Evolutionary conservation across 2,888 invertebrate genomes (phyloP).

Genomic region (Euspilapteryx auroguttella): DNA sequence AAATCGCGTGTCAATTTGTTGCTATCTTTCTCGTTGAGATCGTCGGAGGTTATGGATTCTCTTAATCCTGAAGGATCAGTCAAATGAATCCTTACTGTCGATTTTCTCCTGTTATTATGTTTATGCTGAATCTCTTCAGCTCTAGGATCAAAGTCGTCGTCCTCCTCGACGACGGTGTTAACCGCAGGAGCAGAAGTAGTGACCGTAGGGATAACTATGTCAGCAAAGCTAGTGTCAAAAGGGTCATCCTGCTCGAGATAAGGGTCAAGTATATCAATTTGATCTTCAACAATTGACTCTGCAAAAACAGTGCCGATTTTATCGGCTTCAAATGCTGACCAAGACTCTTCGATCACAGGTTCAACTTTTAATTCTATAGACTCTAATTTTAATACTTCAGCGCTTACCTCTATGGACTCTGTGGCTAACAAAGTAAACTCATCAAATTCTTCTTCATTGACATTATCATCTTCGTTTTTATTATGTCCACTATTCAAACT

Average conservation of each 20-base stretch:
- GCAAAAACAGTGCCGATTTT: conserved; percentile 46
- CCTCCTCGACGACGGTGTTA: no score
- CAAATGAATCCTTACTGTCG: conserved; percentile 63
- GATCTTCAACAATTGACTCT: conserved; percentile 45
- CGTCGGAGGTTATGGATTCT: conserved; percentile 58
- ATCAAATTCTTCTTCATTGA: conserved; percentile 57
- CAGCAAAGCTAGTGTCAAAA: conserved; percentile 83
- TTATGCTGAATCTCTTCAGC: conserved; percentile 56
- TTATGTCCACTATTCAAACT: no score
- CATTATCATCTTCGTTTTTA: conserved; percentile 11
- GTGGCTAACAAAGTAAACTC: conserved; percentile 78
- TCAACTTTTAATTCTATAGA: conserved; percentile 34
- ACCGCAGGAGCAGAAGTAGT: no score
- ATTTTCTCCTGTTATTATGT: conserved; percentile 45
- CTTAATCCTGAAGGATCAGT: conserved; percentile 65
- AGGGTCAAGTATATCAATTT: conserved; percentile 39
- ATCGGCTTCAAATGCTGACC: conserved; percentile 68
- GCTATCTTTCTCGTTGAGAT: conserved; percentile 37
- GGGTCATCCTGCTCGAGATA: conserved; percentile 72
- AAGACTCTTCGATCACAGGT: conserved; percentile 55
- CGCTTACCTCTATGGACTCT: conserved; percentile 69
- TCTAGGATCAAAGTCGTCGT: conserved; percentile 66
- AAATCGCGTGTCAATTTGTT: conserved; percentile 69
- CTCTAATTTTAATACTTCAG: conserved; percentile 45
- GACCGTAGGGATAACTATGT: conserved; percentile 70